phyloP scores from a whole-genome alignment of 2,797 vertebrate genomes.

The Acanthiza pusilla region DNA sequence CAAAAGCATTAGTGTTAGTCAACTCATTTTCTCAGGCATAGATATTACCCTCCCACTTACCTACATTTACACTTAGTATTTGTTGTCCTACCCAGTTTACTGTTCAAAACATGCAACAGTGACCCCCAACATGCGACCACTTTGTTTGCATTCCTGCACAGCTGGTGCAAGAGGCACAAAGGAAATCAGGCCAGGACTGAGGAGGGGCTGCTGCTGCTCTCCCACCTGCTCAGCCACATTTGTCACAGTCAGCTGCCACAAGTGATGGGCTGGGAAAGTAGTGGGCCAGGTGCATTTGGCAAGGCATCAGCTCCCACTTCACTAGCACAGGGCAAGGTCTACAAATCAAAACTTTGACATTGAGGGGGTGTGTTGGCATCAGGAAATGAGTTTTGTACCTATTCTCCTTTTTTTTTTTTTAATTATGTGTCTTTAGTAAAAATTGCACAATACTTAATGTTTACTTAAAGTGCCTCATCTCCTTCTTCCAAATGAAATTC shows the following conservation, averaged over 20 bases:
- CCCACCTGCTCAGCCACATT: neutral
- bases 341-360: neutral
- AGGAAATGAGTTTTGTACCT: neutral
- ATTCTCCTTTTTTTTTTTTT: neutral
- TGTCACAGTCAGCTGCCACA: neutral
- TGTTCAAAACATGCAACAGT: neutral
- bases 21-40: neutral
- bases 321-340: neutral
- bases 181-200: neutral
- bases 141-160: neutral
- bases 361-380: neutral
- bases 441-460: neutral
- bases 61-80: neutral
- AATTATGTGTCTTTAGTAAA: neutral
- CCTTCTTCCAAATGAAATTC: neutral
- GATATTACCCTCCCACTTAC: neutral
- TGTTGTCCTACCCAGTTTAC: neutral
- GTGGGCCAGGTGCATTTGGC: neutral
- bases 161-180: neutral
- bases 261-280: neutral
- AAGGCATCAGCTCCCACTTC: neutral
- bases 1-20: neutral
- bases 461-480: neutral
- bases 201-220: neutral
- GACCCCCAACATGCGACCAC: rapidly evolving